phyloP scores from a whole-genome alignment of 1,140 invertebrate species.

The Caerostris extrusa region DNA sequence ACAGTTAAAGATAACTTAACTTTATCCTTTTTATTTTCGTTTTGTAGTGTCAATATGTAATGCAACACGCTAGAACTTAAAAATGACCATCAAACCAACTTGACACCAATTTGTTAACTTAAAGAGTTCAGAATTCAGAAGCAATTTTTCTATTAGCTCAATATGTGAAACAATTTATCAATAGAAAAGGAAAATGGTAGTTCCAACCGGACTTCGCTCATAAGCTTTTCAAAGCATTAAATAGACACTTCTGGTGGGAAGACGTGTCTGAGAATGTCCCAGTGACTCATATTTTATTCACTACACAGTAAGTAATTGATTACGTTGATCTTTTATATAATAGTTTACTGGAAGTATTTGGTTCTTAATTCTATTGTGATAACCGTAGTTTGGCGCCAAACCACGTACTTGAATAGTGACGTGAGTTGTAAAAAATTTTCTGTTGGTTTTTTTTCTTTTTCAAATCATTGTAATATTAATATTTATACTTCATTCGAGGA shows the following conservation, averaged over 20 bases:
- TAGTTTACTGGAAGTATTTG: neutral
- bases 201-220: neutral
- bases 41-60: too few species aligned
- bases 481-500: too few species aligned
- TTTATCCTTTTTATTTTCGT: too few species aligned
- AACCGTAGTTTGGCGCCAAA: too few species aligned
- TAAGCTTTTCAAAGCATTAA: neutral
- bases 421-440: too few species aligned
- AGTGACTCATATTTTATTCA: neutral
- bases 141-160: neutral
- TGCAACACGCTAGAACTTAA: too few species aligned
- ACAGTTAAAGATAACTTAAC: too few species aligned
- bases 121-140: neutral
- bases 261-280: neutral
- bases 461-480: too few species aligned
- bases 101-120: neutral
- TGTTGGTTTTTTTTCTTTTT: too few species aligned
- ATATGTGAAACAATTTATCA: neutral
- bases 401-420: too few species aligned
- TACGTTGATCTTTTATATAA: neutral
- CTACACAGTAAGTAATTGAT: neutral
- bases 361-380: neutral
- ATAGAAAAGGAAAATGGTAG: neutral
- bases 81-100: too few species aligned
- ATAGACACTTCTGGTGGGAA: neutral